Evolutionary conservation across 2,888 invertebrate genomes (phyloP).

Genomic region (Anorthoa munda): DNA sequence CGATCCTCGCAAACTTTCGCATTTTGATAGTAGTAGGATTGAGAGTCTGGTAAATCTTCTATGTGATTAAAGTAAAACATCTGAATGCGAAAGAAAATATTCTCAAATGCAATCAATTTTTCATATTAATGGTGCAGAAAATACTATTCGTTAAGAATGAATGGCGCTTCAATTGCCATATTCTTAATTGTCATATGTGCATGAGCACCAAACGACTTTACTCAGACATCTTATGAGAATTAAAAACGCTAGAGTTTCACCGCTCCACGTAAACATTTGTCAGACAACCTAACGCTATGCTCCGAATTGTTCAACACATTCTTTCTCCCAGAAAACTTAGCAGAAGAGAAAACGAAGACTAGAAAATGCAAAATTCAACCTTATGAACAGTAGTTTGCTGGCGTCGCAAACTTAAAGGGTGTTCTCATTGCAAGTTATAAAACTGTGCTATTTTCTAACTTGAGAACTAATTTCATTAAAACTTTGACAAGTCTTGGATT

Average conservation of each 20-base stretch:
- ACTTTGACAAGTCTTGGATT: constrained; percentile 34
- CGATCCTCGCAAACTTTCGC: too few species aligned
- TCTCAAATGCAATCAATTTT: background rate
- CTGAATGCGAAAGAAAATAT: too few species aligned
- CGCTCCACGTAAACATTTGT: constrained; percentile 29
- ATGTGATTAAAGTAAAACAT: too few species aligned
- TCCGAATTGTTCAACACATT: constrained; percentile 47
- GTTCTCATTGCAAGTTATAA: constrained; percentile 59
- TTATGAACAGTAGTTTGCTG: constrained; percentile 52
- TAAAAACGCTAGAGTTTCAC: constrained; percentile 40
- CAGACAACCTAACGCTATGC: constrained; percentile 28
- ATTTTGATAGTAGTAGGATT: too few species aligned
- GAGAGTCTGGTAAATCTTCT: too few species aligned
- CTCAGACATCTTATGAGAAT: constrained; percentile 34
- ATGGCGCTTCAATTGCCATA: background rate
- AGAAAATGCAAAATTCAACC: constrained; percentile 55
- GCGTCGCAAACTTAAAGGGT: constrained; percentile 48
- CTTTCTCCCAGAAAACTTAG: constrained; percentile 31
- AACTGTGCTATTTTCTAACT: constrained; percentile 59
- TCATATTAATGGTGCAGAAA: background rate
- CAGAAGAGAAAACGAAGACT: constrained; percentile 35
- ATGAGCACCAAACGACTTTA: background rate
- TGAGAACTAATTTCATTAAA: constrained; percentile 66
- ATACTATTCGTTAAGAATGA: background rate
- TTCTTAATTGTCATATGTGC: background rate